Percentiles rank a stretch among this genome's conserved stretches.
These are phyloP conservation scores for Ascidia mentula DNA, from an alignment of 23 tunicate species.

Conservation along the genomic window DNA sequence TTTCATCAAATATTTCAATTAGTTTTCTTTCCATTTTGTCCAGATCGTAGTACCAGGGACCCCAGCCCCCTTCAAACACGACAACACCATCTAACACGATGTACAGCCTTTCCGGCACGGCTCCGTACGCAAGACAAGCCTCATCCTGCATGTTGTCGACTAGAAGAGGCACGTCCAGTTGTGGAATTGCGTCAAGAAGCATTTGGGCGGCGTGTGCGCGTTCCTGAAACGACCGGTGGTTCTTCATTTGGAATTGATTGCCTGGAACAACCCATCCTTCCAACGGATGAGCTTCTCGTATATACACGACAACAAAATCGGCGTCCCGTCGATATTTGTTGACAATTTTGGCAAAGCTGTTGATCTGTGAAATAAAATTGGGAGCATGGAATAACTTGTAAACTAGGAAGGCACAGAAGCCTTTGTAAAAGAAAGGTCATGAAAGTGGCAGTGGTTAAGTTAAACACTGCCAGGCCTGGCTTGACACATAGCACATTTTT, in stretches of 20 bases:
- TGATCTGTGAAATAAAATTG: too few relatives aligned
- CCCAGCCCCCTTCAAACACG: constrained; percentile 20
- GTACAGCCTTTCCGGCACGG: constrained; percentile 49
- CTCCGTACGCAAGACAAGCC: constrained; percentile 55
- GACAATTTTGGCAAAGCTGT: constrained; percentile 33
- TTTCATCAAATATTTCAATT: not conserved
- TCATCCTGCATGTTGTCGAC: constrained; percentile 43
- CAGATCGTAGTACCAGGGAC: constrained; percentile 24
- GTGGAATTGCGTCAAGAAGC: constrained; percentile 16
- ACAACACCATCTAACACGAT: constrained; percentile 30
- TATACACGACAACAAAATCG: constrained; percentile 50
- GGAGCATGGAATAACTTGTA: too few relatives aligned
- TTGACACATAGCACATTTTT: too few relatives aligned
- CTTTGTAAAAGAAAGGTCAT: too few relatives aligned
- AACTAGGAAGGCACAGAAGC: too few relatives aligned
- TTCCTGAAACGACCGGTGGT: constrained; percentile 21
- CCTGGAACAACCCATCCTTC: constrained; percentile 28
- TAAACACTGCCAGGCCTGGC: too few relatives aligned
- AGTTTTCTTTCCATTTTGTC: constrained; percentile 31
- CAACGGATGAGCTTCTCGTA: constrained; percentile 48
- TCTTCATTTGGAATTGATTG: constrained; percentile 19
- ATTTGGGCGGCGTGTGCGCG: constrained; percentile 31
- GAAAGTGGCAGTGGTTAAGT: too few relatives aligned
- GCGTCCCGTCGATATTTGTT: constrained; percentile 23
- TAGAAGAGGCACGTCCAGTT: constrained; percentile 28